Percentiles rank a stretch among this genome's conserved stretches.
Evolutionary conservation across 2,888 invertebrate genomes (phyloP).

Genomic region (Conistra vaccinii): DNA sequence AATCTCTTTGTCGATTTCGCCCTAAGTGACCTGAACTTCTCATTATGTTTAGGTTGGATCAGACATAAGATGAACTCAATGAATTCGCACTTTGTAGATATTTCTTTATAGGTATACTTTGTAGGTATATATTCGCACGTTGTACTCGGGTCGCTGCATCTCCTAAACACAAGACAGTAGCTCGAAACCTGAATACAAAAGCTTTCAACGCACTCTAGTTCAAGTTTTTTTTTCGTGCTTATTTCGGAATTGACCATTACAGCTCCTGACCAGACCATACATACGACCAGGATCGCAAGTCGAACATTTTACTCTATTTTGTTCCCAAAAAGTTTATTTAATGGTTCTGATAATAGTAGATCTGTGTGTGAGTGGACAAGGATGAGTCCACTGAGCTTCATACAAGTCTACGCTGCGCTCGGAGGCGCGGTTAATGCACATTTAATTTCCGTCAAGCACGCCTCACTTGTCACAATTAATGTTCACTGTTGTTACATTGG

Average conservation of each 20-base stretch:
- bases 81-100: neutral
- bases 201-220: too few species aligned
- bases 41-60: neutral
- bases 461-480: slow-evolving; percentile 60
- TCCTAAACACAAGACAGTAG: neutral
- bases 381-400: slow-evolving; percentile 22
- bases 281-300: too few species aligned
- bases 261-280: too few species aligned
- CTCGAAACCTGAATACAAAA: too few species aligned
- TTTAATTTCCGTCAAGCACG: slow-evolving; percentile 68
- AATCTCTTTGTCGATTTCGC: neutral
- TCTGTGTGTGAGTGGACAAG: slow-evolving; percentile 18
- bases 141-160: too few species aligned
- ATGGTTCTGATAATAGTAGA: too few species aligned
- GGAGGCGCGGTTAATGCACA: slow-evolving; percentile 61
- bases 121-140: too few species aligned
- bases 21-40: neutral
- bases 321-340: too few species aligned
- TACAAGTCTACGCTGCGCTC: slow-evolving; percentile 52
- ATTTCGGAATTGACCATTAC: too few species aligned
- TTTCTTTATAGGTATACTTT: too few species aligned
- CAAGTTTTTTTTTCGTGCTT: too few species aligned
- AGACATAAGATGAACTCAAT: neutral
- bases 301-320: too few species aligned
- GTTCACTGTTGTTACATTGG: slow-evolving; percentile 11